Evolutionary conservation across 2,113 vertebrate species (phyloP).

Genomic region (Collichthys lucidus): DNA sequence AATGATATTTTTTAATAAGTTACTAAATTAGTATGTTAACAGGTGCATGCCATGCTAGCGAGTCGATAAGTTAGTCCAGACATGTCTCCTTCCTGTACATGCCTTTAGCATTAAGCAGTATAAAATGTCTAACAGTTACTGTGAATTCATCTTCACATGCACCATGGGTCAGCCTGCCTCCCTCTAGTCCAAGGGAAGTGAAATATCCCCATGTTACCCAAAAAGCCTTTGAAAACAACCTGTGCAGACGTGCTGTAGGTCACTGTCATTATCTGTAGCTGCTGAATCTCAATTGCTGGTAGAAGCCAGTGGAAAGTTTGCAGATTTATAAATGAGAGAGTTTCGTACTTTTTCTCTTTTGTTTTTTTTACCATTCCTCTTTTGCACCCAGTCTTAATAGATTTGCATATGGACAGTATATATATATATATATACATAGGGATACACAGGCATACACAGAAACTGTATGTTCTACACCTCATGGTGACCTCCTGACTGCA

Average conservation of each 20-base stretch:
- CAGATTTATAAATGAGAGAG: background rate
- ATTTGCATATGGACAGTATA: background rate
- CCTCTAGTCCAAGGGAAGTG: conserved; percentile 11
- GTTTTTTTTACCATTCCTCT: background rate
- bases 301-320: conserved; percentile 19
- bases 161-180: conserved; percentile 4
- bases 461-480: background rate
- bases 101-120: background rate
- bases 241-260: conserved; percentile 38
- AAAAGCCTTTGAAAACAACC: conserved; percentile 32
- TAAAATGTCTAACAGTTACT: conserved; percentile 23
- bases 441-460: background rate
- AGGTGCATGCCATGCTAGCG: background rate
- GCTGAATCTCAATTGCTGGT: conserved; percentile 31
- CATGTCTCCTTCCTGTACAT: background rate
- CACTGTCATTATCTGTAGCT: conserved; percentile 39
- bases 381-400: background rate
- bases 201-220: conserved; percentile 24
- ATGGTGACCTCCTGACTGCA: background rate
- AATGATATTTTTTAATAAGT: background rate
- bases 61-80: background rate
- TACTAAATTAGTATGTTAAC: background rate
- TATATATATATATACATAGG: no score
- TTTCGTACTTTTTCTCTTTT: background rate
- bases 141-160: conserved; percentile 6